Evolutionary conservation across 2,113 vertebrate genomes (phyloP), one percentile per base, ranked within the genome.

Genomic region (Asarcornis scutulata): DNA sequence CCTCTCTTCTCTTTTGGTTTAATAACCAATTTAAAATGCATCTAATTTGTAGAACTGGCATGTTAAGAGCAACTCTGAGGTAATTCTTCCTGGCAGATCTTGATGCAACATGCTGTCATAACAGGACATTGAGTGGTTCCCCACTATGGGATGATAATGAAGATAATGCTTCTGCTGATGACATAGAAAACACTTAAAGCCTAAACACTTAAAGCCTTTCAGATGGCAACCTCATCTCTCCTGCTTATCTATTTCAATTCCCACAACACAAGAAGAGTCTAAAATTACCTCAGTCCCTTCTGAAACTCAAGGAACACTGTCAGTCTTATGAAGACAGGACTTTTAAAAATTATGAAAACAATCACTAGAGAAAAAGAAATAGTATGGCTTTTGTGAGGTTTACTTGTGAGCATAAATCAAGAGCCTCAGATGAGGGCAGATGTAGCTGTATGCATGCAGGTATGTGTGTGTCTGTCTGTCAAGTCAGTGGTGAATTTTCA

Each of bases 391-490:
- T 78, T 67, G 9, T 46, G 9, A 87, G 8, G 26, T 16, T 4
- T 60, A 29, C 17, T 55, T 69, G 17, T 29, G 12, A 82, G 4
- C 13, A 46, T 31, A 68, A 89, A 67, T 78, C 9, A 79, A 79
- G 21, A 25, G 63, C 22, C 12, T 67, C 8, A 50, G 4, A 23
- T 5, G 40, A 67, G 7, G 27, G 11, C 26, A 86, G 72, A 74
- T 3, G 1, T 25, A 72, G 18, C 6, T 76, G 29, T 9, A 78
- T 2, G 5, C 15, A 14, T 6, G 40, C 6, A 36, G 20, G 8
- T 32, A 20, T 48, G n/a, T 7, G 4, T 12, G 6, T 1, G 1
- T 9, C 40, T 40, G 11, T 17, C 4, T 46, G 32, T 40, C 21
- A 88, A 90, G 34, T 36, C 29, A 56, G 12, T 29, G 36, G 3